These are phyloP conservation scores for Nebria salina DNA, from an alignment of 2,888 invertebrate genomes.

Conservation along the genomic window DNA sequence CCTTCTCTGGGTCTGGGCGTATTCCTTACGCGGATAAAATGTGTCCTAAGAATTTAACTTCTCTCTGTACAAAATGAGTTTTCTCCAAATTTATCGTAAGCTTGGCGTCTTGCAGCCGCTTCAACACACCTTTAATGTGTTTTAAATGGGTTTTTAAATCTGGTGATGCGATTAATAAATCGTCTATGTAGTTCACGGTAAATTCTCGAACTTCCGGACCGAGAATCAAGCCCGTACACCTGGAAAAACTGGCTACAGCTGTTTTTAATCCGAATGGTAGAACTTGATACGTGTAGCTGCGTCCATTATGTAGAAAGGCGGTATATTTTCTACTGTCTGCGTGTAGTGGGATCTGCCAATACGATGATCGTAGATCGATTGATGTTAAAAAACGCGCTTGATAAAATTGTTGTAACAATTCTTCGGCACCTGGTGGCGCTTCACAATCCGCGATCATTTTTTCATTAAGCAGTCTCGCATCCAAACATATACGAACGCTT, in stretches of 20 bases:
- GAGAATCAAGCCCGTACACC: conserved; percentile 50
- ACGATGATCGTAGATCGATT: no score
- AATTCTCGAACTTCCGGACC: conserved; percentile 49
- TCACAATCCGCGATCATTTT: not conserved
- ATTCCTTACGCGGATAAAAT: conserved; percentile 43
- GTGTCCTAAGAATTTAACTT: conserved; percentile 37
- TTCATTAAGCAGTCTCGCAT: no score
- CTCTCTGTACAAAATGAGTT: conserved; percentile 48
- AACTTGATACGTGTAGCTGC: no score
- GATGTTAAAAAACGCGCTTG: no score
- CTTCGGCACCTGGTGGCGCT: not conserved
- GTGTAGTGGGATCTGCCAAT: no score
- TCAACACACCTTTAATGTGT: conserved; percentile 50
- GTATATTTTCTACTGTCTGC: no score
- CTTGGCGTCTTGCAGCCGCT: conserved; percentile 48
- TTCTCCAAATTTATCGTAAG: conserved; percentile 52
- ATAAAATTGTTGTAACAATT: no score
- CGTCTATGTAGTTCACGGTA: no score
- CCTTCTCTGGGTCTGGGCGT: conserved; percentile 48
- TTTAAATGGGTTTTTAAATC: not conserved
- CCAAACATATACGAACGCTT: no score
- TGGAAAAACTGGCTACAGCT: conserved; percentile 51
- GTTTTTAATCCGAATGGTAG: conserved; percentile 50
- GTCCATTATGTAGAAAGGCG: no score
- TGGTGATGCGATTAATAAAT: no score